phyloP scores from a whole-genome alignment of 2,797 vertebrate genomes.

The Coreius guichenoti region DNA sequence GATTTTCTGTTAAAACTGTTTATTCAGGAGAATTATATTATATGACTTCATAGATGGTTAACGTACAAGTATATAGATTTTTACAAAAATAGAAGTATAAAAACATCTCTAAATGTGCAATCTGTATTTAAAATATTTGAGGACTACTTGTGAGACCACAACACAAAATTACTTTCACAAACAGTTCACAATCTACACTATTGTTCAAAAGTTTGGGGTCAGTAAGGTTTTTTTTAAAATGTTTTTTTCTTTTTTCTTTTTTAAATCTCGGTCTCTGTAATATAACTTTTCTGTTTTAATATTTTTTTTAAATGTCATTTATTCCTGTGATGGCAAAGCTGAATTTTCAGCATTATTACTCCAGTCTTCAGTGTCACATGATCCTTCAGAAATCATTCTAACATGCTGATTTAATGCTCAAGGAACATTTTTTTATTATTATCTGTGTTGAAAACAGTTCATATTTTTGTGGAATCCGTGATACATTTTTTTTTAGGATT shows the following conservation, averaged over 20 bases:
- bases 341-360: background rate
- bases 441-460: background rate
- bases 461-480: background rate
- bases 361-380: background rate
- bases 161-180: background rate
- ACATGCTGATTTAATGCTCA: background rate
- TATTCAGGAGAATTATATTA: background rate
- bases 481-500: background rate
- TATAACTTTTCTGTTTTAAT: no score
- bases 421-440: background rate
- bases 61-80: background rate
- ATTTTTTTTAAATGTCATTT: background rate
- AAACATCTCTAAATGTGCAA: background rate
- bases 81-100: background rate
- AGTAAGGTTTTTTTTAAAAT: background rate
- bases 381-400: background rate
- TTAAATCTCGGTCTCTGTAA: no score
- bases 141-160: background rate
- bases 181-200: background rate
- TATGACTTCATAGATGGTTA: background rate
- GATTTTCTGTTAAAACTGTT: slow-evolving; percentile 4
- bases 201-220: background rate
- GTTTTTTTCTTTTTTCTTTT: no score
- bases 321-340: background rate
- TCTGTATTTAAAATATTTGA: background rate